Conservation (phyloP, 2,797 vertebrate genomes). For the Acanthurus tractus region DNA sequence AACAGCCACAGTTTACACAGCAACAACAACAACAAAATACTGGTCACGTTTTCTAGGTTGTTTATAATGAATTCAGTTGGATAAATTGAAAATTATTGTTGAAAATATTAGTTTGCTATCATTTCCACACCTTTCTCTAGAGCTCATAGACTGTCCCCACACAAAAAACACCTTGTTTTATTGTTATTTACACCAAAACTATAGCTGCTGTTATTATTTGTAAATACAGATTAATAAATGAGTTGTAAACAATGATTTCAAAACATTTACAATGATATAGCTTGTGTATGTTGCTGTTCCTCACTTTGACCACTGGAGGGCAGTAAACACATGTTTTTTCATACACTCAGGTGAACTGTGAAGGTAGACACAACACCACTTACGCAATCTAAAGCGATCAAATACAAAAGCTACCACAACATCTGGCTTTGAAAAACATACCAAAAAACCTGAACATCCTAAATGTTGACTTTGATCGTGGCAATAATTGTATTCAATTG, state of each 20-base stretch:
- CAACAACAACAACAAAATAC: too few species aligned
- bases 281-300: conserved; percentile 12
- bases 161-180: too few species aligned
- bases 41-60: neutral
- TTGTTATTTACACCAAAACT: too few species aligned
- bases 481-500: neutral
- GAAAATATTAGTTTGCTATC: too few species aligned
- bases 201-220: neutral
- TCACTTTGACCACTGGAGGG: conserved; percentile 24
- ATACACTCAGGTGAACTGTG: neutral
- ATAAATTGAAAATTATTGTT: too few species aligned
- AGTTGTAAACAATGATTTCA: neutral
- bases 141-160: too few species aligned
- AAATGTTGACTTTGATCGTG: neutral
- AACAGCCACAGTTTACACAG: neutral
- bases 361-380: neutral
- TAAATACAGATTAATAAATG: neutral
- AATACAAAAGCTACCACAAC: neutral
- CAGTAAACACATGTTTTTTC: neutral
- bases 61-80: neutral
- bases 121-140: too few species aligned
- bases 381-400: neutral
- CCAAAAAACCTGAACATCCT: too few species aligned
- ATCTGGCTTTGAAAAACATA: neutral
- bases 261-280: neutral